phyloP scores from a whole-genome alignment of 2,113 vertebrate species.

The Stegastes partitus region DNA sequence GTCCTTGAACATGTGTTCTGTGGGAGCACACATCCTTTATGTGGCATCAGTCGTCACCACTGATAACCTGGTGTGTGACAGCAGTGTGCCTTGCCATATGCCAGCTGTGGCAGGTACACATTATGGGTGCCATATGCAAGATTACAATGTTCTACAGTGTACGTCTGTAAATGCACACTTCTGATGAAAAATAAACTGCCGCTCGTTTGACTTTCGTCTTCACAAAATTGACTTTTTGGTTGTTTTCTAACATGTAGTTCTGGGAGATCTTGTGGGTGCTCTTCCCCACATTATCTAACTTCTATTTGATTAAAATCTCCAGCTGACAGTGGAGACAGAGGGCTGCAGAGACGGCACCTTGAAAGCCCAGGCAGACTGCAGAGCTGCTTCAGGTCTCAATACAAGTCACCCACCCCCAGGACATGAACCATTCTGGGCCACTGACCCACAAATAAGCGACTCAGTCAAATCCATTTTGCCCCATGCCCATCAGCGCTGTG shows the following conservation, averaged over 20 bases:
- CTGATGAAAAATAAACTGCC: constrained; percentile 8
- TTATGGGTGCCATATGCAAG: constrained; percentile 49
- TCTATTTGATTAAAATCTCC: constrained; percentile 85
- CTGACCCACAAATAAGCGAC: constrained; percentile 87
- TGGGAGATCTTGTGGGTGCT: constrained; percentile 25
- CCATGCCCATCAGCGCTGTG: constrained; percentile 61
- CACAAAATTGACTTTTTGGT: constrained; percentile 9
- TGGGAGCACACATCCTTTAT: constrained; percentile 63
- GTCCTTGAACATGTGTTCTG: constrained; percentile 74
- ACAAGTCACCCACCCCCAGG: constrained; percentile 69
- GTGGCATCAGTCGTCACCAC: constrained; percentile 29
- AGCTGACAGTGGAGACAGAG: constrained; percentile 83
- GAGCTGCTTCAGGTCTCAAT: constrained; percentile 68
- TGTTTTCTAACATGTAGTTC: not conserved
- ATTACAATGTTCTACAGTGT: constrained; percentile 62
- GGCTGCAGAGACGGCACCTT: constrained; percentile 78
- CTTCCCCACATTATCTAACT: constrained; percentile 59
- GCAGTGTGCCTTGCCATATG: constrained; percentile 53
- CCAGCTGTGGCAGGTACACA: constrained; percentile 73
- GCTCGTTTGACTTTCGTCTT: not conserved
- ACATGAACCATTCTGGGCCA: constrained; percentile 77
- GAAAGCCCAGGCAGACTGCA: constrained; percentile 71
- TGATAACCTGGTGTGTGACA: constrained; percentile 67
- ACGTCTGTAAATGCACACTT: constrained; percentile 58
- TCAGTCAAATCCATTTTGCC: constrained; percentile 84